Evolutionary conservation across 2,888 invertebrate species (phyloP).

Genomic region (Hoplodrina ambigua): DNA sequence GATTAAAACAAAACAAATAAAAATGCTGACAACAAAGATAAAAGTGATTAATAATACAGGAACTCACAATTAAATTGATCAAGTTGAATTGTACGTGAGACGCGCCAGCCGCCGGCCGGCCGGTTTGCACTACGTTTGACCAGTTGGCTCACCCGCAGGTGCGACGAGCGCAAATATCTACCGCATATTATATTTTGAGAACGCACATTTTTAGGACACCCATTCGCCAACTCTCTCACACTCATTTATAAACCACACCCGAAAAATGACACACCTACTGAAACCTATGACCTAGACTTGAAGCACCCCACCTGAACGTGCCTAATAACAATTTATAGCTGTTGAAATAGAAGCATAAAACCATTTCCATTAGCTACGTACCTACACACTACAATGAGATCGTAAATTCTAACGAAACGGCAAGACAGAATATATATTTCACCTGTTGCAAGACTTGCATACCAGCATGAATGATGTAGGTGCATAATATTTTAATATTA

Average conservation of each 20-base stretch:
- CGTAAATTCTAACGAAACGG: constrained; percentile 69
- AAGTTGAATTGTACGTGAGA: constrained; percentile 68
- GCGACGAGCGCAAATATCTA: constrained; percentile 76
- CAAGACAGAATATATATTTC: constrained; percentile 66
- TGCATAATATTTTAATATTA: constrained; percentile 63
- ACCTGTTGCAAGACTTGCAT: constrained; percentile 67
- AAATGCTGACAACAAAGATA: not conserved
- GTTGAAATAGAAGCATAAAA: constrained; percentile 65
- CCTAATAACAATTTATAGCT: constrained; percentile 62
- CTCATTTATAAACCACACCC: constrained; percentile 45
- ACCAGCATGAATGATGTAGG: constrained; percentile 60
- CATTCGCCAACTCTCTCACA: constrained; percentile 71
- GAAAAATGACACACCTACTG: constrained; percentile 55
- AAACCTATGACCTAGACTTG: constrained; percentile 60
- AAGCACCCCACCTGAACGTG: constrained; percentile 38
- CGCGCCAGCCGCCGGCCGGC: constrained; percentile 71
- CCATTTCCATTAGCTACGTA: constrained; percentile 70
- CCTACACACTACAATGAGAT: constrained; percentile 59
- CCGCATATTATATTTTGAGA: constrained; percentile 85
- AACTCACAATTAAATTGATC: constrained; percentile 77
- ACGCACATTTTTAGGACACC: constrained; percentile 77
- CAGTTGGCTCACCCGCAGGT: constrained; percentile 81
- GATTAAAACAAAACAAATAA: constrained; percentile 13
- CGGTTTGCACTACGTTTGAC: constrained; percentile 77
- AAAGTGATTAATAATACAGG: constrained; percentile 53